A percentile compares a stretch with the other conserved stretches of the same genome.
Conservation (phyloP, 1,140 invertebrate genomes). For the Drosophila miranda region DNA sequence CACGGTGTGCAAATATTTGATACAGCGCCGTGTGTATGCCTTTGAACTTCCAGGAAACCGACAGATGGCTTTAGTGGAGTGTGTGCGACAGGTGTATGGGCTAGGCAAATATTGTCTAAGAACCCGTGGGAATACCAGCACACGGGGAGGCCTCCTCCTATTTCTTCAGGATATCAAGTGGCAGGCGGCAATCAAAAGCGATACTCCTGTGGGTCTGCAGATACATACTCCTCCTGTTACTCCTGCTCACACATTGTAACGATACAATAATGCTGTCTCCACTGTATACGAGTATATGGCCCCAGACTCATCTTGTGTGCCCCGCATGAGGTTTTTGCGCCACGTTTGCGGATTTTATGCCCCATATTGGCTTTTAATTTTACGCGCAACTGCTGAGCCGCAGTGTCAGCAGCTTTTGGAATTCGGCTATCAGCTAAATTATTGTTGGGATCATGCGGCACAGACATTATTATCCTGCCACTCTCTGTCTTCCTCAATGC, state of each 20-base stretch:
- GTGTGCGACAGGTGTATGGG: constrained; percentile 2
- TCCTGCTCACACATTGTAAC: constrained; percentile 32
- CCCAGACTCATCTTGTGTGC: background rate
- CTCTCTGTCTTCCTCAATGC: constrained; percentile 3
- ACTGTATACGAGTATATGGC: constrained; percentile 3
- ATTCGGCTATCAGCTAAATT: constrained; percentile 47
- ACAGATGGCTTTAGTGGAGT: background rate
- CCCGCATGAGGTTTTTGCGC: constrained; percentile 36
- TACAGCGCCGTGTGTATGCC: constrained; percentile 19
- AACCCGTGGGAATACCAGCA: constrained; percentile 55
- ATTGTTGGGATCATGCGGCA: constrained; percentile 52
- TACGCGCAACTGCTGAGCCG: constrained; percentile 59
- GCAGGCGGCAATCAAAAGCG: constrained; percentile 59
- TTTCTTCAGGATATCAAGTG: constrained; percentile 44
- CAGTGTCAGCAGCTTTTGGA: constrained; percentile 61
- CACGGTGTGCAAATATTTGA: constrained; percentile 30
- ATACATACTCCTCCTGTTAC: background rate
- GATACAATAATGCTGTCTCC: constrained; percentile 53
- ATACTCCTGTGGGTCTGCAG: constrained; percentile 3
- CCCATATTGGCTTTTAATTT: constrained; percentile 78
- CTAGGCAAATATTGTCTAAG: constrained; percentile 52
- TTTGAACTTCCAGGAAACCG: constrained; percentile 36
- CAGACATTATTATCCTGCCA: constrained; percentile 39
- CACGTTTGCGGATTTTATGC: constrained; percentile 69
- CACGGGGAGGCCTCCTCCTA: background rate